Base-by-base conservation (phyloP, 2,113 vertebrate genomes). In the Ondatra zibethicus region DNA sequence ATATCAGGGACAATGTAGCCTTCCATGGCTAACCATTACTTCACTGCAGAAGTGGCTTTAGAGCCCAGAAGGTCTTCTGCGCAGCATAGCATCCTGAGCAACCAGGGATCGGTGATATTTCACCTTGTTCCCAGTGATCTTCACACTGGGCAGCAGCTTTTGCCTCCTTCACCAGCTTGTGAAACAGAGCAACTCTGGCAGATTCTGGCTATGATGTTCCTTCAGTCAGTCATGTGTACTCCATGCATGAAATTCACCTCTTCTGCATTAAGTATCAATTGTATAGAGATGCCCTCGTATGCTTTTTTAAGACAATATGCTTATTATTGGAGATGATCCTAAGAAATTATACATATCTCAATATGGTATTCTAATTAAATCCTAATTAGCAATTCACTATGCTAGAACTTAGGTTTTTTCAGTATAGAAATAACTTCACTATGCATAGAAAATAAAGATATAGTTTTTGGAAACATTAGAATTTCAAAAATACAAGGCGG, bases 281-380 rank as follows among this genome's bases (percentile, higher is more conserved):
- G 55, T 85, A 33, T 77, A 93, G 29, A 47, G n/a, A 85, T 58
- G 39, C 33, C 61, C 45, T 42, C 0, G 4, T 72, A 52, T 92
- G 75, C 88, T 94, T 78, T 94, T 96, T 92, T 9, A 94, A 80
- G 78, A 61, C 58, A 91, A 52, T 47, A 27, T 96, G 81, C 89
- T 98, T 96, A 94, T 97, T 97, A 95, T 31, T 88, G 92, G 95
- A 97, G 82, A 87, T 65, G 87, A 95, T 96, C 86, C 89, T 96
- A 95, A 65, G 93, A 97, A 97, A 92, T 77, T 91, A 29, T 29
- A 89, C 52, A 91, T 94, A 94, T 94, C 93, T 96, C 95, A 97
- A 88, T 95, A 96, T 97, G 96, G 68, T 88, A 87, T 96, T 95
- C 94, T 96, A 97, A 96, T 98, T 97, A 97, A 98, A 97, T 95